These are phyloP conservation scores for Trematocara macrostoma DNA, from an alignment of 2,113 vertebrate species.

Conservation along the genomic window DNA sequence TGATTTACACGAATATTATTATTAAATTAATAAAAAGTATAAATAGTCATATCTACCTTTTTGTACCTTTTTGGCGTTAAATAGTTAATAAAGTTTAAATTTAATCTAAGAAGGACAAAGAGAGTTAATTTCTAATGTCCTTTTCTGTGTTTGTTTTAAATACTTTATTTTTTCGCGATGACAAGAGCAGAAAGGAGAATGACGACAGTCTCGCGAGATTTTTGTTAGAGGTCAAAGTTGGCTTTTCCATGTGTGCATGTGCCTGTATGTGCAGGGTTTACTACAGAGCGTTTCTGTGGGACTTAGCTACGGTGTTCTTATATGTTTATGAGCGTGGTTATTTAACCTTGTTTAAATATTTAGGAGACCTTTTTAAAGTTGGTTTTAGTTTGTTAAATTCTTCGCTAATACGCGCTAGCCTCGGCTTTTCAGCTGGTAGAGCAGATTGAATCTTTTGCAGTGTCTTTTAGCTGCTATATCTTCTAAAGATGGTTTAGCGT, in stretches of 20 bases:
- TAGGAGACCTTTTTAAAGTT: neutral
- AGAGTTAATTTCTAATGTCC: neutral
- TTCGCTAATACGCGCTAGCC: neutral
- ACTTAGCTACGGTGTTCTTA: neutral
- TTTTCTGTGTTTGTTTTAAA: neutral
- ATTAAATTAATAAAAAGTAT: neutral
- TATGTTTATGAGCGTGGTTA: neutral
- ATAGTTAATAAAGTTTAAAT: neutral
- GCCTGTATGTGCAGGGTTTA: neutral
- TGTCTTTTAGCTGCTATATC: neutral
- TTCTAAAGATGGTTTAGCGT: neutral
- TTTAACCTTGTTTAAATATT: neutral
- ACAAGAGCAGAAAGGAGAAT: neutral
- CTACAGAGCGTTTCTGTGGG: neutral
- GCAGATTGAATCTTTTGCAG: neutral
- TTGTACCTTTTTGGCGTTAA: neutral
- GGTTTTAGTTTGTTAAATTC: neutral
- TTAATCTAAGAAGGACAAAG: neutral
- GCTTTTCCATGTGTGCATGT: slow-evolving; percentile 59
- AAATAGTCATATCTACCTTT: neutral
- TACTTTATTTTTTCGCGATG: neutral
- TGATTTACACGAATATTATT: neutral
- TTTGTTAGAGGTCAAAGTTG: slow-evolving; percentile 47
- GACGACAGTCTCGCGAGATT: slow-evolving; percentile 48
- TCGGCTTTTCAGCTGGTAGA: neutral